Conservation (phyloP, 2,888 invertebrate genomes). For the Athrips mouffetella region DNA sequence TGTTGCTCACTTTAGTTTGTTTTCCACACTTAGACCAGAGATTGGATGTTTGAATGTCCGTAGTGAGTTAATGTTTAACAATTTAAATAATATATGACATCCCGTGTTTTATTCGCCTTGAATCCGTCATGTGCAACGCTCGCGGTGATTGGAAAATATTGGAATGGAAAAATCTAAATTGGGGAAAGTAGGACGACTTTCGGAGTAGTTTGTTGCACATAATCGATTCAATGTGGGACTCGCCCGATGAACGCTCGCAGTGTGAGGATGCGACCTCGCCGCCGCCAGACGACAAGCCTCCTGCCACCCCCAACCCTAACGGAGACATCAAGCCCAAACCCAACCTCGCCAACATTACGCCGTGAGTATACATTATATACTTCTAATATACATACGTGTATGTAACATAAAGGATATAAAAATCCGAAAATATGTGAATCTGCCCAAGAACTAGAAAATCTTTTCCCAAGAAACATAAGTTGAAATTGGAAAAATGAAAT, state of each 20-base stretch:
- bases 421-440: too few relatives aligned
- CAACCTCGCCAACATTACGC: slow-evolving; percentile 77
- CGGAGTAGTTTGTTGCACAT: slow-evolving; percentile 80
- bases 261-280: slow-evolving; percentile 64
- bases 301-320: slow-evolving; percentile 53
- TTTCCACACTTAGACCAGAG: slow-evolving; percentile 63
- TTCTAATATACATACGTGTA: background rate
- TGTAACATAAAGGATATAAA: background rate
- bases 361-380: slow-evolving; percentile 66
- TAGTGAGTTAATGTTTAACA: slow-evolving; percentile 70
- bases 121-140: slow-evolving; percentile 79
- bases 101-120: slow-evolving; percentile 79
- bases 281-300: slow-evolving; percentile 55
- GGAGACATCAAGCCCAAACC: slow-evolving; percentile 73
- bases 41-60: slow-evolving; percentile 73
- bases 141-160: slow-evolving; percentile 37
- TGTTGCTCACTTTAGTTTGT: slow-evolving; percentile 69
- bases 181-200: slow-evolving; percentile 75
- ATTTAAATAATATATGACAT: slow-evolving; percentile 78
- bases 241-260: slow-evolving; percentile 79
- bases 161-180: slow-evolving; percentile 46
- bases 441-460: too few relatives aligned
- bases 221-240: slow-evolving; percentile 80
- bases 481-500: too few relatives aligned
- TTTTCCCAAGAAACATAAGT: too few relatives aligned